Evolutionary conservation across 2,888 invertebrate genomes (phyloP), one percentile per base, ranked within the genome.

Genomic region (Hermodice carunculata): DNA sequence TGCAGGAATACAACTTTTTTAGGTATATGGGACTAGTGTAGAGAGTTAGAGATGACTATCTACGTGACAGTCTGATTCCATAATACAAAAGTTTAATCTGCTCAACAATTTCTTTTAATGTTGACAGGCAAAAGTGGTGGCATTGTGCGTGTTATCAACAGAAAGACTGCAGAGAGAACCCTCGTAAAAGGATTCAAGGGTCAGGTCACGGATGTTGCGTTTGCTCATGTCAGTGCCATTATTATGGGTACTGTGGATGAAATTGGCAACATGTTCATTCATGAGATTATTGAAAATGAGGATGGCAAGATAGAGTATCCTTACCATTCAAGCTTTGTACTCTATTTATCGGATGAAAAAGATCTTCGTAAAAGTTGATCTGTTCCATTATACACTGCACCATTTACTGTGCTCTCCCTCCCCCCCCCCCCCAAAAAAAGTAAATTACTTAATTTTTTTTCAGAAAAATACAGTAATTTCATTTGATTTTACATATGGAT

Each of bases 231-330:
- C 49, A 89, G 90, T 70, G 89, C 90, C 61, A 91, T 93, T 75
- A 89, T 95, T 65, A 87, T 98, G 43, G 97, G 94, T 0, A 93
- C 93, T 75, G 93, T 96, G 56, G 97, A 98, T 86, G 92, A 92
- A 76, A 89, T 89, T 75, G 96, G 96, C 48, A 92, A 91, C 80
- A 89, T 97, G 70, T 93, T 92, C 84, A 91, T 97, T 57, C 78
- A 85, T 67, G 79, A 82, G 60, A 79, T 85, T 14, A 68, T 72
- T 26, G 84, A 84, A 60, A 66, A 64, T 3, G 73, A 76, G 5
- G 78, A 76, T 42, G 73, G 76, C n/a, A 79, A 80, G 64, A 75
- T 86, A 29, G 46, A 73, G 85, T 85, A 85, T 84, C 81, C 82
- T 84, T 84, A 66, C 44, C 8, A 14, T 37, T 24, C 4, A 22